phyloP scores from a whole-genome alignment of 2,113 vertebrate genomes.

The Muscicapa adusta region DNA sequence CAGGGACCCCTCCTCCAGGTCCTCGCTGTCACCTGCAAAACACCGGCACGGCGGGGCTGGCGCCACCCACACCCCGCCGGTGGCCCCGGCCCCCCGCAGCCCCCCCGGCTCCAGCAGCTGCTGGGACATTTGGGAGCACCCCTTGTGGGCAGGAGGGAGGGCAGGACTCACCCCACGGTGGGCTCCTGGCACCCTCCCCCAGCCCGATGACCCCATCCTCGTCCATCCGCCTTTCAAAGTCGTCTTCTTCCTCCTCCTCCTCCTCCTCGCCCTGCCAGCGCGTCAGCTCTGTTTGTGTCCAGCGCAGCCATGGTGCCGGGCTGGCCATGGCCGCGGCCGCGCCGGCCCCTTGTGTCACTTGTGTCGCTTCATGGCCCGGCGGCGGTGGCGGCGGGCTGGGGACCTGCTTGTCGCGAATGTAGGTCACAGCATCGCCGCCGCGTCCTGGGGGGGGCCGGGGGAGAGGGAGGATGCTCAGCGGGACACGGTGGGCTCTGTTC shows the following conservation, averaged over 20 bases:
- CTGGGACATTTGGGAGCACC: rapidly evolving
- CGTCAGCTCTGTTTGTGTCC: not conserved
- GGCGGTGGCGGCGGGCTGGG: not conserved
- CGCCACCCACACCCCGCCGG: not conserved
- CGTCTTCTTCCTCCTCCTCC: not conserved
- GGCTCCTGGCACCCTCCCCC: not conserved
- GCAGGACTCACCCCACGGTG: conserved; percentile 33
- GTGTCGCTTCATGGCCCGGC: not conserved
- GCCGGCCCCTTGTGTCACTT: not conserved
- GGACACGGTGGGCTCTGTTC: rapidly evolving
- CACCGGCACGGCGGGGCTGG: not conserved
- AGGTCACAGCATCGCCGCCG: not conserved
- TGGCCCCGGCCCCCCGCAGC: rapidly evolving
- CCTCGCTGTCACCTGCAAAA: conserved; percentile 54
- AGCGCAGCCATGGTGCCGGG: not conserved
- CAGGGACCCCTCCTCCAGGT: conserved; percentile 11
- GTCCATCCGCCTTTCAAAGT: conserved; percentile 70
- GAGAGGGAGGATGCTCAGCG: not conserved
- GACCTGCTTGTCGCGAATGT: not conserved
- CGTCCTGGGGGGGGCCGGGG: not conserved
- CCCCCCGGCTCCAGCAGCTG: not conserved
- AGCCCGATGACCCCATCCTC: conserved; percentile 76
- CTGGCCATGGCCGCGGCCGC: not conserved
- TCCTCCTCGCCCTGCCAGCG: not conserved
- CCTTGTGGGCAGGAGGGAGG: not conserved